Evolutionary conservation across 1,140 invertebrate species (phyloP), one percentile per base, ranked within the genome.

Genomic region (Reticulitermes speratus): DNA sequence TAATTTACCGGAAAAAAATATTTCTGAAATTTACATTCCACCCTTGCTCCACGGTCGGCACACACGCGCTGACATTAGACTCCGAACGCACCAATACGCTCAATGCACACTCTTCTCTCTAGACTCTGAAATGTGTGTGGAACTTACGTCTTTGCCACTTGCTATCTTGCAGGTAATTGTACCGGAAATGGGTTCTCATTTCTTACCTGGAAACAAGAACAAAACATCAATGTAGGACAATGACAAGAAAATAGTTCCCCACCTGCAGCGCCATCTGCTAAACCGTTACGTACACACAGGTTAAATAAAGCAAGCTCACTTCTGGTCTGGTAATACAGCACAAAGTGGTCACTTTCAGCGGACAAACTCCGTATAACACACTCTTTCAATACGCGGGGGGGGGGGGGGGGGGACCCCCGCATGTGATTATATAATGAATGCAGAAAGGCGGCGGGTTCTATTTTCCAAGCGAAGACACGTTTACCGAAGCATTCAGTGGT

Each of bases 201-300:
- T 75, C 65, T 75, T 75, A 75, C 65, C 65, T 75, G 65, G 65
- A 75, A 75, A 75, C 65, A 75, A 75, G 65, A 75, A 75, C 65
- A 75, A 75, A 25, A 30, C 65, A 75, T 75, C 65, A 25, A 75
- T 75, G 65, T 75, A 75, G 65, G 25, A 75, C 65, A 75, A 75
- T 25, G n/a, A 75, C 65, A 75, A 75, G 65, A 25, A 75, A 75
- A 75, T 75, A 75, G 65, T 8, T n/a, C 25, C 14, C n/a, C 65
- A 75, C 65, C 25, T 75, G 65, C 59, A 65, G 59, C 21, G 59
- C 59, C 59, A 65, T 65, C 59, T 65, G 59, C 59, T 65, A 65
- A 65, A 65, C 59, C 59, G 59, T 65, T 65, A 65, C 59, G 25
- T 65, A n/a, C 59, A 65, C 19, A 65, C 59, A n/a, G 25, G 59